Base-by-base conservation (phyloP, 2,113 vertebrate species). In the Mobula birostris region DNA sequence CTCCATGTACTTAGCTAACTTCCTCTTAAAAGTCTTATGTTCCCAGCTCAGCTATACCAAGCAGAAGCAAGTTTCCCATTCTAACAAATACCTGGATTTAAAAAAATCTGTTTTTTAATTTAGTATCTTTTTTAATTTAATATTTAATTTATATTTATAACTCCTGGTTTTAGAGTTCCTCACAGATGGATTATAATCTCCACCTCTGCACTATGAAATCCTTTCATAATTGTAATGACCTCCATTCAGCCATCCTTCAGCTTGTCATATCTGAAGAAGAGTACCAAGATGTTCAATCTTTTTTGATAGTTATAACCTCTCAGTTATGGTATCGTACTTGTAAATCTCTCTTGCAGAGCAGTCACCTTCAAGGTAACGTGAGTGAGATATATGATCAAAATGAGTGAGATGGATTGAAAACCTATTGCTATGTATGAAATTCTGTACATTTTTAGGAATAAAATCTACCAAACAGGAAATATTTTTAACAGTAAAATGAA, bases 341-440 rank as follows among this genome's bases (percentile, higher is more conserved):
- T 66, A 90, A 90, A 68, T 90, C 61, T 68, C 27, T 85, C 14
- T n/a, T 19, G 66, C 61, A 90, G 61, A 90, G n/a, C 85, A 15
- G 85, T 90, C 61, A 90, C 61, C 85, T 68, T 90, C 85, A 90
- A 68, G 85, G 58, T 19, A 68, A 66, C 63, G 14, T 66, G 58
- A 87, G 85, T 90, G 85, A 90, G 29, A 90, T 90, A 66, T 66
- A 90, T 90, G 61, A 90, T 63, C 29, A 66, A 66, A 90, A 90
- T 90, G 61, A 90, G 85, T 32, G 61, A 66, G 29, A 90, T 7
- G 17, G 85, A 90, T 66, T 90, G 85, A 68, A 88, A 68, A 90
- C 85, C 58, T n/a, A 66, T 90, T 90, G 63, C 61, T 29, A 66
- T n/a, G n/a, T 66, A 90, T 90, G 29, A 90, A 90, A 90, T 90